Percentiles rank a stretch among this genome's conserved stretches.
phyloP scores from a whole-genome alignment of 2,888 invertebrate genomes.

The Tupiocoris notatus region DNA sequence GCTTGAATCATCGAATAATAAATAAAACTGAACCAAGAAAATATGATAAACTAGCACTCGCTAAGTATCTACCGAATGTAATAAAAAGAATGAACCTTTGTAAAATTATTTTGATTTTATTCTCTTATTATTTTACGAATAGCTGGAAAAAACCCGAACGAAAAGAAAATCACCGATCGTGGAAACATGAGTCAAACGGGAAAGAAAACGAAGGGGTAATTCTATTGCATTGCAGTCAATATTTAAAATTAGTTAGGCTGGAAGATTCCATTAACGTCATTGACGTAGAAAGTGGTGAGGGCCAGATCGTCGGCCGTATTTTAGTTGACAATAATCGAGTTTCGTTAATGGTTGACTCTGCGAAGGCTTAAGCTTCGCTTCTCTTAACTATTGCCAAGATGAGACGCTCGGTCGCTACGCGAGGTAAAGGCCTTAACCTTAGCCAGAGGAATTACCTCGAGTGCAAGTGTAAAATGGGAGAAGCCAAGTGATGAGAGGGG shows the following conservation, averaged over 20 bases:
- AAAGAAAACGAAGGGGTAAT: no score
- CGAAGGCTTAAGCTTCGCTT: conserved; percentile 24
- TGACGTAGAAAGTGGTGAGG: conserved; percentile 4
- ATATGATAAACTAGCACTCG: no score
- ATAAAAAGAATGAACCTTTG: no score
- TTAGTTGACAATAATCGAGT: conserved; percentile 36
- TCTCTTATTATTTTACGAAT: no score
- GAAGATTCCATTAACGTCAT: conserved; percentile 20
- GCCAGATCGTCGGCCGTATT: conserved; percentile 8
- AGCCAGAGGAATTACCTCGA: neutral
- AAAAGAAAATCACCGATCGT: no score
- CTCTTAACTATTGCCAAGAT: conserved; percentile 30
- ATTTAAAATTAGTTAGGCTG: conserved; percentile 16
- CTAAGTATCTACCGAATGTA: no score
- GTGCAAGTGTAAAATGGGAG: neutral
- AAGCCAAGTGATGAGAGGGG: neutral
- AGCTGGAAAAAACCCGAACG: no score
- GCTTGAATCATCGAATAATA: no score
- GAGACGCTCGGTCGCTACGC: no score
- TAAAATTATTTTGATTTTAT: no score
- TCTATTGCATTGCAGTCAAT: neutral
- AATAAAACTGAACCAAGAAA: no score
- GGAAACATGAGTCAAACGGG: no score
- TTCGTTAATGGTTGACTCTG: conserved; percentile 36
- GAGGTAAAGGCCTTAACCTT: neutral